These are phyloP conservation scores for Noctua janthe DNA, from an alignment of 2,888 invertebrate genomes.

Conservation along the genomic window DNA sequence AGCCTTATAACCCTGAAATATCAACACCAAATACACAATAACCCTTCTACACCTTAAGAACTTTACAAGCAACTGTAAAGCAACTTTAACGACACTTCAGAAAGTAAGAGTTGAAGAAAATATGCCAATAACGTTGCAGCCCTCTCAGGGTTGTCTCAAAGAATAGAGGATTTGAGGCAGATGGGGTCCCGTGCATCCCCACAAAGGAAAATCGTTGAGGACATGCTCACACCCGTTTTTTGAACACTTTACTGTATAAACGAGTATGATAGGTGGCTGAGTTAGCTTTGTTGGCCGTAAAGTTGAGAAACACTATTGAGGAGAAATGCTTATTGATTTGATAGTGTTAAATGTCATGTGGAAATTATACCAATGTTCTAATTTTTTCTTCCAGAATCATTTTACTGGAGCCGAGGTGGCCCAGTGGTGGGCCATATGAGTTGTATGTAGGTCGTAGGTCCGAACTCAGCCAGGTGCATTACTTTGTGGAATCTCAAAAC, in stretches of 20 bases:
- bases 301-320: not conserved
- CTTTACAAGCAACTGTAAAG: slow-evolving; percentile 55
- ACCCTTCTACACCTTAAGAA: slow-evolving; percentile 47
- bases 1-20: slow-evolving; percentile 9
- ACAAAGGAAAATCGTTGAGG: slow-evolving; percentile 76
- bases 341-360: not conserved
- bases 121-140: slow-evolving; percentile 61
- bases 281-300: slow-evolving; percentile 34
- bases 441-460: too few relatives aligned
- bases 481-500: too few relatives aligned
- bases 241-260: slow-evolving; percentile 67
- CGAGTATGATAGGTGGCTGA: slow-evolving; percentile 45
- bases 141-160: slow-evolving; percentile 60
- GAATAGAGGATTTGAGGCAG: slow-evolving; percentile 70
- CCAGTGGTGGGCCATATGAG: too few relatives aligned
- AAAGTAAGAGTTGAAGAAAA: slow-evolving; percentile 61
- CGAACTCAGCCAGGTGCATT: too few relatives aligned
- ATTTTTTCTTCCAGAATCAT: too few relatives aligned
- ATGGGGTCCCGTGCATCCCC: slow-evolving; percentile 64
- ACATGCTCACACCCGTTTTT: slow-evolving; percentile 76
- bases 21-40: slow-evolving; percentile 28
- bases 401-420: too few relatives aligned
- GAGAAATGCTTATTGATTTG: not conserved
- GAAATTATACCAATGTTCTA: too few relatives aligned
- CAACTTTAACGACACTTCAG: slow-evolving; percentile 59